Evolutionary conservation across 2,888 invertebrate genomes (phyloP).

Genomic region (Lordiphosa andalusiaca): DNA sequence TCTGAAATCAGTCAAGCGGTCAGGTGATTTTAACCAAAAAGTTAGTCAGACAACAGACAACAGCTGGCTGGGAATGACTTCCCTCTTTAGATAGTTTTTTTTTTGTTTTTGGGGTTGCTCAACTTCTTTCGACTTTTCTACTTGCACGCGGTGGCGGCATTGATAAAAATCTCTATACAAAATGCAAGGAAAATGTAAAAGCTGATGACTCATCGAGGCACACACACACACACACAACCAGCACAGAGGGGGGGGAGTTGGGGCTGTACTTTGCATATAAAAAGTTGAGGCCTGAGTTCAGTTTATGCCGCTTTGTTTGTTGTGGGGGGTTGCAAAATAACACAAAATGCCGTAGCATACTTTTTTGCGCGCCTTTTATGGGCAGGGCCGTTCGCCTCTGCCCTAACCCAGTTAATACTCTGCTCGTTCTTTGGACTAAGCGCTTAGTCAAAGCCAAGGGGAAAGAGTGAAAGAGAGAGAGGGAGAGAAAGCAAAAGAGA

Average conservation of each 20-base stretch:
- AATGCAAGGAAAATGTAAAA: slow-evolving; percentile 22
- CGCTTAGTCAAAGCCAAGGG: too few relatives aligned
- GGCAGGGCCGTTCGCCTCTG: slow-evolving; percentile 20
- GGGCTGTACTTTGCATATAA: slow-evolving; percentile 24
- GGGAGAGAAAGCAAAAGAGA: too few relatives aligned
- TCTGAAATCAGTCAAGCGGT: slow-evolving; percentile 38
- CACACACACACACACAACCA: slow-evolving; percentile 8
- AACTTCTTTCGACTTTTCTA: slow-evolving; percentile 24
- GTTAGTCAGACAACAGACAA: slow-evolving; percentile 28
- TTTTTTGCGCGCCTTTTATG: slow-evolving; percentile 48
- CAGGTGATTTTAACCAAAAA: slow-evolving; percentile 47
- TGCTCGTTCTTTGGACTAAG: too few relatives aligned
- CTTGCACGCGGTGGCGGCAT: neutral
- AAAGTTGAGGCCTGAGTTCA: neutral
- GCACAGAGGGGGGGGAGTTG: neutral
- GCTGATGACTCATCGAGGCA: slow-evolving; percentile 32
- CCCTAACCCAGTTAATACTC: slow-evolving; percentile 54
- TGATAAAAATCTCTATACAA: slow-evolving; percentile 61
- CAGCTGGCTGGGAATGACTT: slow-evolving; percentile 34
- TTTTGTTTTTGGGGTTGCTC: slow-evolving; percentile 25
- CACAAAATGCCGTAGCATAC: slow-evolving; percentile 63
- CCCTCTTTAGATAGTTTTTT: too few relatives aligned
- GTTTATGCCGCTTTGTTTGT: slow-evolving; percentile 1
- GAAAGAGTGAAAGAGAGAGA: too few relatives aligned
- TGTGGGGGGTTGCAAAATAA: slow-evolving; percentile 53